phyloP scores from a whole-genome alignment of 2,888 invertebrate species.

The Athetis lepigone region DNA sequence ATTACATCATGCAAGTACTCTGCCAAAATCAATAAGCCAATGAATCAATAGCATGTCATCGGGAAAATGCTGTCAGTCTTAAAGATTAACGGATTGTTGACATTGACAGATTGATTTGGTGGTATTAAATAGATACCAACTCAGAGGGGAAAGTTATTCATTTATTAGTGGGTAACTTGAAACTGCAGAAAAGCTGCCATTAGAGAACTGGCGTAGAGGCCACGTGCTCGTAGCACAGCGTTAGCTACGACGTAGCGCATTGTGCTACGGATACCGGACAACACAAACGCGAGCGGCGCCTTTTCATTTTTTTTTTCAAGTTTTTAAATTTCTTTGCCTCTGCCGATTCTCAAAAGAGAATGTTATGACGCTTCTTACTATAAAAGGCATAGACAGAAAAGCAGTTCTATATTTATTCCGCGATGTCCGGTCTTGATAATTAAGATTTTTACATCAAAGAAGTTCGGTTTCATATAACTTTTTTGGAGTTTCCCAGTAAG shows the following conservation, averaged over 20 bases:
- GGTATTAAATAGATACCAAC: neutral
- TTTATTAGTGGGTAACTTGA: neutral
- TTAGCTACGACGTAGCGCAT: conserved; percentile 34
- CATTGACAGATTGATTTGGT: conserved; percentile 1
- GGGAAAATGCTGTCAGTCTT: neutral
- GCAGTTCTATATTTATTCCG: too few species aligned
- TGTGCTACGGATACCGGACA: conserved; percentile 12
- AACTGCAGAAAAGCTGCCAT: neutral
- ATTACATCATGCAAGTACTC: neutral
- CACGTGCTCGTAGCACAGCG: conserved; percentile 13
- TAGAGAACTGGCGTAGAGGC: neutral
- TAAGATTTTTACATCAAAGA: neutral
- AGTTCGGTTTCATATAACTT: neutral
- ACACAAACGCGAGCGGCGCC: neutral
- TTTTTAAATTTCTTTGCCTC: neutral
- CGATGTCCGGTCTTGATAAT: neutral
- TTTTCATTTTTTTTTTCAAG: neutral
- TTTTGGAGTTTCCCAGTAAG: neutral
- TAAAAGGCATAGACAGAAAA: too few species aligned
- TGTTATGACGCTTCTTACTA: too few species aligned
- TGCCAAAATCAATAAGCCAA: conserved; percentile 2
- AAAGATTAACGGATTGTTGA: neutral
- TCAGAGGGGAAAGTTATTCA: neutral
- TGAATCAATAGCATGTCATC: neutral
- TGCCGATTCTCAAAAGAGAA: neutral